These are phyloP conservation scores for Trichechus manatus DNA, from an alignment of 2,113 vertebrate species.

Conservation along the genomic window DNA sequence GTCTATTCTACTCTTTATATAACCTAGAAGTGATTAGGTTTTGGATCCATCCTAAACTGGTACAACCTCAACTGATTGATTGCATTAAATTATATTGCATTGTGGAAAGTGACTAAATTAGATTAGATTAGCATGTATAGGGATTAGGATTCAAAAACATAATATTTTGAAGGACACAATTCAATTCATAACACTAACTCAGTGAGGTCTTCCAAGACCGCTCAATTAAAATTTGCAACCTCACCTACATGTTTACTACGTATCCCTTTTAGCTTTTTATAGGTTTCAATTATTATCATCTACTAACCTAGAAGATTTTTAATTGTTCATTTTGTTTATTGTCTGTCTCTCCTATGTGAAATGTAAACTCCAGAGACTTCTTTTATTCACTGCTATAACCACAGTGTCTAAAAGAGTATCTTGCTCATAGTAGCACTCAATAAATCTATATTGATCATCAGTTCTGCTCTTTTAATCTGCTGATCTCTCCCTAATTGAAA, in stretches of 20 bases:
- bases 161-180: too few relatives aligned
- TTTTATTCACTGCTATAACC: not conserved
- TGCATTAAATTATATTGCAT: not conserved
- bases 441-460: not conserved
- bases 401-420: not conserved
- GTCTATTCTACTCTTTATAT: not conserved
- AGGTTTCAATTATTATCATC: not conserved
- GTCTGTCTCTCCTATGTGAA: not conserved
- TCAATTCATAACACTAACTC: not conserved
- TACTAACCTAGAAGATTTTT: not conserved
- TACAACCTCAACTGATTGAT: not conserved
- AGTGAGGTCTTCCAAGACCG: not conserved
- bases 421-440: not conserved
- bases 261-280: not conserved
- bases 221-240: not conserved
- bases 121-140: not conserved
- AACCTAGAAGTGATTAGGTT: not conserved
- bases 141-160: too few relatives aligned
- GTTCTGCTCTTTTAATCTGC: not conserved
- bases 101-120: too few relatives aligned
- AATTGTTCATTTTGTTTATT: slow-evolving; percentile 7
- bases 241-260: not conserved
- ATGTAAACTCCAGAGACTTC: not conserved
- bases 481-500: not conserved
- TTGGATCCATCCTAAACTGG: too few relatives aligned